phyloP scores from a whole-genome alignment of 23 tunicate genomes.

The Halocynthia aurantium region DNA sequence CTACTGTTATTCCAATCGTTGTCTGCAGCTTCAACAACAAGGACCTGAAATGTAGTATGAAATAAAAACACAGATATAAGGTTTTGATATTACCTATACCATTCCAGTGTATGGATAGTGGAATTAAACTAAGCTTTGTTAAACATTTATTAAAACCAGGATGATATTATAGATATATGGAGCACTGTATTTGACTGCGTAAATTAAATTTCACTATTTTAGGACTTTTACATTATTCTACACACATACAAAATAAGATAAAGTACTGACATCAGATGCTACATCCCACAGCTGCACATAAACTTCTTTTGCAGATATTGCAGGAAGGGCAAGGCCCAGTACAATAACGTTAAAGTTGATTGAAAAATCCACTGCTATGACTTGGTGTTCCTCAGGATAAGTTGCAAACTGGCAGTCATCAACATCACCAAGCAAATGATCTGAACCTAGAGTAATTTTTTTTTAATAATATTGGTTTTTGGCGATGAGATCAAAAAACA shows the following conservation, averaged over 20 bases:
- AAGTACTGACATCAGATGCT: constrained; percentile 12
- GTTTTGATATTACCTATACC: background rate
- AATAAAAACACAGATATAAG: background rate
- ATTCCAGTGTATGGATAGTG: background rate
- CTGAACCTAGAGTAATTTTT: background rate
- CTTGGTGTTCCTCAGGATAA: background rate
- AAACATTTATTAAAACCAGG: no score
- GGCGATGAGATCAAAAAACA: no score
- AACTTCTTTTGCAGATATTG: background rate
- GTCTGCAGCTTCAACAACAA: background rate
- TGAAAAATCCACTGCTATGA: constrained; percentile 16
- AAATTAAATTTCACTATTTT: no score
- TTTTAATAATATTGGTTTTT: no score
- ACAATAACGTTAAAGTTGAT: constrained; percentile 1
- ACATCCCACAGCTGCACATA: constrained; percentile 17
- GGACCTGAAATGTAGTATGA: background rate
- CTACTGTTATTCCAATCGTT: background rate
- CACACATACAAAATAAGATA: background rate
- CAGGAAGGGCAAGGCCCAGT: background rate
- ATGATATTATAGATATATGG: no score
- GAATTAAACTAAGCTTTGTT: no score
- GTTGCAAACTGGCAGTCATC: background rate
- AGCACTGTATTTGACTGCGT: no score
- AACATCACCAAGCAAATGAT: background rate
- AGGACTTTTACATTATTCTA: no score